These are phyloP conservation scores for Pissodes strobi DNA, from an alignment of 1,140 invertebrate species.

Conservation along the genomic window DNA sequence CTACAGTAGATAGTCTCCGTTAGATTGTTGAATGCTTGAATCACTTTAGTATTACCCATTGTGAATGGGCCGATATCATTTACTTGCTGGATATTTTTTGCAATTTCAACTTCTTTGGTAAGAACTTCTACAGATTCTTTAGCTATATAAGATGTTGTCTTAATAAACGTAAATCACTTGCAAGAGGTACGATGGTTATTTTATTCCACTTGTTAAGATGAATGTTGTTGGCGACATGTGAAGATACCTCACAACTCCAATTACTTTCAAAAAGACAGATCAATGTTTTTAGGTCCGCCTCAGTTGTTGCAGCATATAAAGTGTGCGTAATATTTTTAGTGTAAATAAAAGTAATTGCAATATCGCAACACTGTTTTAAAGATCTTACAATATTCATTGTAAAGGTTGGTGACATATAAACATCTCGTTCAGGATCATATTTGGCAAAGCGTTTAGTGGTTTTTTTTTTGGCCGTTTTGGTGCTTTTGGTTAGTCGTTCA, in stretches of 20 bases:
- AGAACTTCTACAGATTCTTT: too few species aligned
- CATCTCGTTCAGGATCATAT: constrained; percentile 21
- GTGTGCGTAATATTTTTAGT: constrained; percentile 11
- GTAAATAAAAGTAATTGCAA: constrained; percentile 28
- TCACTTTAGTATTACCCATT: background rate
- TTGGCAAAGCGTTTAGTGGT: constrained; percentile 25
- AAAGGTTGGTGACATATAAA: constrained; percentile 21
- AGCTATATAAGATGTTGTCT: constrained; percentile 34
- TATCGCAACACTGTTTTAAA: constrained; percentile 34
- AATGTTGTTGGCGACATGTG: constrained; percentile 37
- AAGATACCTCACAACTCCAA: constrained; percentile 51
- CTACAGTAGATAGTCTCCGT: constrained; percentile 34
- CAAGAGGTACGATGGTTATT: constrained; percentile 41
- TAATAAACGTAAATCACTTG: constrained; percentile 39
- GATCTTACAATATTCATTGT: constrained; percentile 36
- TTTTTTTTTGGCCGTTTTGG: too few species aligned
- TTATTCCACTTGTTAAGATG: constrained; percentile 43
- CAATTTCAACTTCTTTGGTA: too few species aligned
- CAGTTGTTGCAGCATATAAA: constrained; percentile 28
- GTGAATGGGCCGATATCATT: too few species aligned
- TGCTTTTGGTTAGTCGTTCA: too few species aligned
- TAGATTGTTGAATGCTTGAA: constrained; percentile 13
- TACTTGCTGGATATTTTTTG: too few species aligned
- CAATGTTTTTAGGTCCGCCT: constrained; percentile 46
- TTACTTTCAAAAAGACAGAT: constrained; percentile 46